These are phyloP conservation scores for Corythoichthys haematopterus DNA, from an alignment of 2,113 vertebrate species.

Conservation along the genomic window DNA sequence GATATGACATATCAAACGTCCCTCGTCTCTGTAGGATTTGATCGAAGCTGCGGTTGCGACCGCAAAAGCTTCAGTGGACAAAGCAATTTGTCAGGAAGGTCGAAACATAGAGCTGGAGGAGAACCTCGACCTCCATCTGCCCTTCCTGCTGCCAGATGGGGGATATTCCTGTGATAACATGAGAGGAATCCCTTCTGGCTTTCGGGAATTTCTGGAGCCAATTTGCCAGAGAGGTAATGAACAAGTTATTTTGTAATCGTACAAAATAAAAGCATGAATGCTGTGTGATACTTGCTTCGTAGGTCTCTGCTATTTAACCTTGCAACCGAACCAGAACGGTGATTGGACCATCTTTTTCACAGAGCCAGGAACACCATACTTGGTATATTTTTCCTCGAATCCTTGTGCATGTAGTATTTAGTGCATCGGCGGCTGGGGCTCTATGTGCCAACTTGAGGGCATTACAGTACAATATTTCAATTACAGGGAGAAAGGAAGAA, in stretches of 20 bases:
- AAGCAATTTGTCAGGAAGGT: constrained; percentile 80
- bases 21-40: constrained; percentile 71
- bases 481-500: too few relatives aligned
- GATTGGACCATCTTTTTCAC: constrained; percentile 85
- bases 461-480: too few relatives aligned
- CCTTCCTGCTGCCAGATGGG: constrained; percentile 89
- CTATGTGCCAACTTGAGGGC: too few relatives aligned
- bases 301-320: constrained; percentile 83
- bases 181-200: constrained; percentile 82
- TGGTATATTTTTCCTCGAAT: constrained; percentile 51
- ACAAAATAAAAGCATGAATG: not conserved
- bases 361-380: constrained; percentile 69
- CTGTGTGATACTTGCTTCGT: not conserved
- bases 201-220: constrained; percentile 87
- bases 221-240: constrained; percentile 82
- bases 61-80: constrained; percentile 79
- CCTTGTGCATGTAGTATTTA: too few relatives aligned
- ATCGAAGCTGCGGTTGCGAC: constrained; percentile 80
- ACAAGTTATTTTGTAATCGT: not conserved
- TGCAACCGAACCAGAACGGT: constrained; percentile 74
- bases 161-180: constrained; percentile 87
- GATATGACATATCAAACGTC: not conserved
- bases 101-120: constrained; percentile 81
- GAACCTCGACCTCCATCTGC: constrained; percentile 85
- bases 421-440: too few relatives aligned